Evolutionary conservation across 1,140 invertebrate species (phyloP), one percentile per base, ranked within the genome.

Genomic region (Venturia canescens): DNA sequence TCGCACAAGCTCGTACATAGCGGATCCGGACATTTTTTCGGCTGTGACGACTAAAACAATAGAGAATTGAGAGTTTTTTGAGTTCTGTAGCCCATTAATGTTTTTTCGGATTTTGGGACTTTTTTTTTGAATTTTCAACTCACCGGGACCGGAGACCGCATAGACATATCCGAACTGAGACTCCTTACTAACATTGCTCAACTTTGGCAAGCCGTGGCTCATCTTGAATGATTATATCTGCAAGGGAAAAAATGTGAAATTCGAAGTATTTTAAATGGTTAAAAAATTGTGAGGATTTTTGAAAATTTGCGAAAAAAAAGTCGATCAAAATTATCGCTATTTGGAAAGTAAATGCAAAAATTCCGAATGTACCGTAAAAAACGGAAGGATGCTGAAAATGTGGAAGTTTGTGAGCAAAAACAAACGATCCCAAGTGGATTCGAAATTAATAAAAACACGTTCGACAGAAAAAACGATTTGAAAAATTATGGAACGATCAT

Each of bases 1-100:
- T 88, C 99, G 95, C 74, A 99, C 99, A 93, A 99, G 92, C 92
- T 99, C 99, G 95, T 99, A 99, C 98, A 99, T 99, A 94, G 99
- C 99, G 15, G 99, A 97, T 83, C 99, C 99, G 82, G 98, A 96
- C 99, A 99, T 99, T 89, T 97, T 97, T 92, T 99, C 98, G 79
- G 99, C 99, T 21, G 98, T 99, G 48, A 99, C 99, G 87, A 99
- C 99, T 99, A 90, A 16, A 53, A 74, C 29, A 74, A 48, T 21
- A 44, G 57, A 71, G 48, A 23, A 71, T 44, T 71, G 31, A 31
- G 34, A 34, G 34, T 9, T 44, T 44, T 44, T 5, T 1, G 21
- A 57, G 21, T n/a, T 57, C 21, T n/a, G 50, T 53, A 53, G 44
- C 44, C 15, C 5, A 63, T 34, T 34, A 3, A 3, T 66, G 4